Evolutionary conservation across 1,140 invertebrate genomes (phyloP).

Genomic region (Tetramorium parvispinum): DNA sequence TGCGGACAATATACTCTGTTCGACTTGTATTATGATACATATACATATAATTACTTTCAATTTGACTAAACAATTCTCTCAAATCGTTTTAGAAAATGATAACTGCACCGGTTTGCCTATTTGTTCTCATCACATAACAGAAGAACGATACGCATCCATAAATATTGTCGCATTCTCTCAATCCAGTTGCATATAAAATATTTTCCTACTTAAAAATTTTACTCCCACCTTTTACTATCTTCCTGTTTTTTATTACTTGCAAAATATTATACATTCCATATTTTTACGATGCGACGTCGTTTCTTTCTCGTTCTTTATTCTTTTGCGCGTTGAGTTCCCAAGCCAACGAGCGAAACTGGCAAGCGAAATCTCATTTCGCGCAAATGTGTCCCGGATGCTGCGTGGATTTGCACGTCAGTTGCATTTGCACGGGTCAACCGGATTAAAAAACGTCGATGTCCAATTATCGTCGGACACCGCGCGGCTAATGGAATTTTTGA

Average conservation of each 20-base stretch:
- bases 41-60: slow-evolving; percentile 33
- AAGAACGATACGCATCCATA: not conserved
- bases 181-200: not conserved
- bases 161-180: slow-evolving; percentile 13
- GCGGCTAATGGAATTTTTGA: slow-evolving; percentile 83
- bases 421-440: slow-evolving; percentile 74
- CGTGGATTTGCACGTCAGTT: slow-evolving; percentile 61
- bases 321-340: not conserved
- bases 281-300: not conserved
- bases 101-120: not conserved
- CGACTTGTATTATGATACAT: slow-evolving; percentile 2
- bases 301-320: not conserved
- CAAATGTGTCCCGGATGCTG: slow-evolving; percentile 35
- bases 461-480: slow-evolving; percentile 74
- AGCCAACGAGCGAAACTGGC: not conserved
- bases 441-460: slow-evolving; percentile 81
- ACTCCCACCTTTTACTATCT: not conserved
- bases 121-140: not conserved
- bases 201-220: not conserved
- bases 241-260: not conserved
- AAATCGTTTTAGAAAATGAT: slow-evolving; percentile 28
- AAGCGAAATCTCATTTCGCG: slow-evolving; percentile 70
- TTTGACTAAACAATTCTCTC: slow-evolving; percentile 35
- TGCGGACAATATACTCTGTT: not conserved
- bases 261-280: not conserved